Evolutionary conservation across 2,888 invertebrate species (phyloP).

Genomic region (Drosophila greeni): DNA sequence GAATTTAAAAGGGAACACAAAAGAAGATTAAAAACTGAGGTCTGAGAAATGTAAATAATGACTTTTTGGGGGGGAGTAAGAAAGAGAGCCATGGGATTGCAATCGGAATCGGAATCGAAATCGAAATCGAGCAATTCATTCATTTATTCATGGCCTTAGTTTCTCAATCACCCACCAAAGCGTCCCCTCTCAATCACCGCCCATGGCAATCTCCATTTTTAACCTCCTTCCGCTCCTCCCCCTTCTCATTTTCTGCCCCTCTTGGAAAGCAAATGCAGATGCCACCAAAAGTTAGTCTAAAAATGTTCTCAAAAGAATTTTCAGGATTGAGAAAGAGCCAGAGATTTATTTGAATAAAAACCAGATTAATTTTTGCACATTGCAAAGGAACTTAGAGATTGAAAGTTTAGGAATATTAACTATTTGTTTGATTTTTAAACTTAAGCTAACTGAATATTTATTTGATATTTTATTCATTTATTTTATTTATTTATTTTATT

Average conservation of each 20-base stretch:
- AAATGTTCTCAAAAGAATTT: slow-evolving; percentile 4
- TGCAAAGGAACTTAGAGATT: background rate
- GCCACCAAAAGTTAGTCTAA: slow-evolving; percentile 6
- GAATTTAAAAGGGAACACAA: background rate
- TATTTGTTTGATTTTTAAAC: no score
- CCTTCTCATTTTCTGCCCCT: no score
- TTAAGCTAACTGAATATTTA: background rate
- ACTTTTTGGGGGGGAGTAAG: no score
- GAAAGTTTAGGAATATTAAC: background rate
- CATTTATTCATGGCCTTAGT: slow-evolving; percentile 44
- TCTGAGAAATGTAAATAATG: background rate
- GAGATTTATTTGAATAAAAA: background rate
- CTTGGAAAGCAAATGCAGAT: slow-evolving; percentile 7
- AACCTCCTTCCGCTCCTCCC: background rate
- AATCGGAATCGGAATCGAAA: slow-evolving; percentile 20
- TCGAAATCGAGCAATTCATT: slow-evolving; percentile 32
- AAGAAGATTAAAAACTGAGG: background rate
- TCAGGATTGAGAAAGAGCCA: background rate
- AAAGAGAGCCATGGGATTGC: slow-evolving; percentile 10
- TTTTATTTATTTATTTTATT: no score
- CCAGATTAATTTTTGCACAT: background rate
- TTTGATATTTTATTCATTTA: no score
- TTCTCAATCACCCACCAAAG: slow-evolving; percentile 19
- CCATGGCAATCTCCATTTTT: slow-evolving; percentile 5
- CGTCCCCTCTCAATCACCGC: slow-evolving; percentile 2